These are phyloP conservation scores for Drosophila sturtevanti DNA, from an alignment of 1,140 invertebrate species.

Conservation along the genomic window DNA sequence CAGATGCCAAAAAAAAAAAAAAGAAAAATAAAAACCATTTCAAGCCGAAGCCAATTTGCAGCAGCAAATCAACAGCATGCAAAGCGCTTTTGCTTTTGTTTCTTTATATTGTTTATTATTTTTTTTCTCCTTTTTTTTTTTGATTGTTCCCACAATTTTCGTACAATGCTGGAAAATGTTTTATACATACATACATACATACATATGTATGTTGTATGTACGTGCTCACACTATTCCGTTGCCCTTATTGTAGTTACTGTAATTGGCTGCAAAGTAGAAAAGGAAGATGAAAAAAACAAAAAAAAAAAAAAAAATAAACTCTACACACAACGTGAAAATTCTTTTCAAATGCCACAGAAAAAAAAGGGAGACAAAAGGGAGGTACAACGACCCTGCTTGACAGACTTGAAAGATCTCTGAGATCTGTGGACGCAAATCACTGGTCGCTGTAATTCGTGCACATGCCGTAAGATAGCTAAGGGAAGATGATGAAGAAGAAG, in stretches of 20 bases:
- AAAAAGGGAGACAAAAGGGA: slow-evolving; percentile 20
- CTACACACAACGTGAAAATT: slow-evolving; percentile 71
- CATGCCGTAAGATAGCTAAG: slow-evolving; percentile 41
- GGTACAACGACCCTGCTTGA: slow-evolving; percentile 42
- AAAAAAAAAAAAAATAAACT: slow-evolving; percentile 39
- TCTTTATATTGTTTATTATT: no score
- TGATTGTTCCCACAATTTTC: slow-evolving; percentile 80
- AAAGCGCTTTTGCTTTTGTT: slow-evolving; percentile 67
- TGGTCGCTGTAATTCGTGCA: slow-evolving; percentile 60
- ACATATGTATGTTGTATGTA: slow-evolving; percentile 7
- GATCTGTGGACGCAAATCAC: slow-evolving; percentile 49
- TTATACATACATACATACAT: slow-evolving; percentile 43
- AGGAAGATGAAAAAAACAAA: slow-evolving; percentile 11
- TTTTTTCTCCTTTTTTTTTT: slow-evolving; percentile 56
- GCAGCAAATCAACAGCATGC: slow-evolving; percentile 63
- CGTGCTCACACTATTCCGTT: slow-evolving; percentile 11
- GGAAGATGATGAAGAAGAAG: slow-evolving; percentile 26
- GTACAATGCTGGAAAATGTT: slow-evolving; percentile 79
- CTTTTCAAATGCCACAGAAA: slow-evolving; percentile 72
- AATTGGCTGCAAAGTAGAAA: slow-evolving; percentile 59
- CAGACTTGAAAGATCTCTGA: slow-evolving; percentile 71
- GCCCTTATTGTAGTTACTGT: slow-evolving; percentile 55
- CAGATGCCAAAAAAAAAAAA: slow-evolving; percentile 20
- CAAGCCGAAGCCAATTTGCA: slow-evolving; percentile 48
- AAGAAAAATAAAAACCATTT: no score